phyloP scores from a whole-genome alignment of 92 coral and sea anemone genomes.

The Nematostella vectensis region DNA sequence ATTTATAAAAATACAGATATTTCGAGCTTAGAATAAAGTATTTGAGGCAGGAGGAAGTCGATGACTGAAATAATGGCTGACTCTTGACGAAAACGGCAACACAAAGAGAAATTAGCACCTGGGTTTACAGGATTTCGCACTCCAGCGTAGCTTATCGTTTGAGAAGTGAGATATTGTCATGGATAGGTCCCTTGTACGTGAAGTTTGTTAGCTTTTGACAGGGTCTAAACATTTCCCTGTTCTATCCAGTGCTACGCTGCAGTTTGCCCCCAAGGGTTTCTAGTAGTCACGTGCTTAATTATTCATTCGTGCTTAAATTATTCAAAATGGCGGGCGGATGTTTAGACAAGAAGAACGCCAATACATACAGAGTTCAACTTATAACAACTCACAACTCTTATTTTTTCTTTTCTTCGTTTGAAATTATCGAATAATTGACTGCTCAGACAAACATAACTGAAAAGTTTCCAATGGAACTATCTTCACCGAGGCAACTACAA shows the following conservation, averaged over 20 bases:
- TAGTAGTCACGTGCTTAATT: conserved; percentile 3
- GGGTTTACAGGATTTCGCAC: background rate
- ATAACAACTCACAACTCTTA: too few species aligned
- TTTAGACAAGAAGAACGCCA: too few species aligned
- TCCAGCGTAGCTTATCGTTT: background rate
- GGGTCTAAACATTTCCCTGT: background rate
- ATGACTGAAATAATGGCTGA: background rate
- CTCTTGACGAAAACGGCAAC: conserved; percentile 3
- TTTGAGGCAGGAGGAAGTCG: background rate
- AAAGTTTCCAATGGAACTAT: too few species aligned
- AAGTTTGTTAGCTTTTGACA: conserved; percentile 30
- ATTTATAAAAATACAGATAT: too few species aligned
- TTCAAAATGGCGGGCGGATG: conserved; percentile 5
- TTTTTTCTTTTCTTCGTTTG: too few species aligned
- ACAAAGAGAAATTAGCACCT: conserved; percentile 9
- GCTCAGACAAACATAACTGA: too few species aligned
- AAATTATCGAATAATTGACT: too few species aligned
- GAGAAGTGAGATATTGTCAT: background rate
- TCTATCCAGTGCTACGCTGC: background rate
- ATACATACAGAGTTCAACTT: too few species aligned
- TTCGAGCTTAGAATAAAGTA: too few species aligned
- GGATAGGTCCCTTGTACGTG: conserved; percentile 9
- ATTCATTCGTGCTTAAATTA: too few species aligned
- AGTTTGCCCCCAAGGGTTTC: background rate
- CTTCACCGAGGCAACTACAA: too few species aligned